Conservation (phyloP, 2,888 invertebrate species). For the Thyatira batis region DNA sequence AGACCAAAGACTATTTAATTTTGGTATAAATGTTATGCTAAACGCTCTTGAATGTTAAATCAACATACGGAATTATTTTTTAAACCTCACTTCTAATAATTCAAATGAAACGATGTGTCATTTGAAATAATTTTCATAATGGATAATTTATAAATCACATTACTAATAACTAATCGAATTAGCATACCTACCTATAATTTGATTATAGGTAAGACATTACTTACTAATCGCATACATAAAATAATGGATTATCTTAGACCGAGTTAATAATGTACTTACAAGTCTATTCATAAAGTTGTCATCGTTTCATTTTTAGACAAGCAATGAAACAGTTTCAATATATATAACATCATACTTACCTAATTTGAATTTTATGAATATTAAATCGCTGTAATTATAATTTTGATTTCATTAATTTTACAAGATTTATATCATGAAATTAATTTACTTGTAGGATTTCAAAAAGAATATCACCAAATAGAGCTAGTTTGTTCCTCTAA, state of each 20-base stretch:
- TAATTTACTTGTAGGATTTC: background rate
- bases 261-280: too few species aligned
- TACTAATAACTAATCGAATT: background rate
- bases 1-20: constrained; percentile 27
- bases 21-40: constrained; percentile 6
- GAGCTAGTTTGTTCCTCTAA: background rate
- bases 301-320: too few species aligned
- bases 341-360: too few species aligned
- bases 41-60: background rate
- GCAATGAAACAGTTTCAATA: too few species aligned
- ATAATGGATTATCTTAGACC: too few species aligned
- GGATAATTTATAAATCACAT: background rate
- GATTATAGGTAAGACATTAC: background rate
- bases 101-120: background rate
- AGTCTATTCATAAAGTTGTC: too few species aligned
- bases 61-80: background rate
- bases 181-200: background rate
- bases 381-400: too few species aligned
- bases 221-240: too few species aligned
- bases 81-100: background rate
- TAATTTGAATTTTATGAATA: too few species aligned
- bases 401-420: too few species aligned
- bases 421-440: background rate
- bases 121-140: background rate
- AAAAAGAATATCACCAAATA: background rate